Percentiles rank a stretch among this genome's conserved stretches.
Evolutionary conservation across 2,888 invertebrate species (phyloP).

Genomic region (Eumerus sabulonum): DNA sequence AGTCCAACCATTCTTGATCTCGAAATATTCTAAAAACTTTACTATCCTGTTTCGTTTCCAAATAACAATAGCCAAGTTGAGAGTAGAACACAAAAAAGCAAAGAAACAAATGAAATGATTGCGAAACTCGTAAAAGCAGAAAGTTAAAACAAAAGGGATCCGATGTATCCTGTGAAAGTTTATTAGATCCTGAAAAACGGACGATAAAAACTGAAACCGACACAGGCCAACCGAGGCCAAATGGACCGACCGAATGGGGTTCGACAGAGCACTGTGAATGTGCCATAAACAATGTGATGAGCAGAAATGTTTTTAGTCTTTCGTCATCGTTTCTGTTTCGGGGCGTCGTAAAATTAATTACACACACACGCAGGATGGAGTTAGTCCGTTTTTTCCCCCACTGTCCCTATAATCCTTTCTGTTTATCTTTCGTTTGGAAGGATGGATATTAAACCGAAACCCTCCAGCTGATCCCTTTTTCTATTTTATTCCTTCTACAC

Average conservation of each 20-base stretch:
- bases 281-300: constrained; percentile 54
- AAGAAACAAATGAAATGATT: constrained; percentile 30
- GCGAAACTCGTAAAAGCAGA: constrained; percentile 33
- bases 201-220: constrained; percentile 12
- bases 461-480: no score
- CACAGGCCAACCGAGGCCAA: not conserved
- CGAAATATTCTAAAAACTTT: not conserved
- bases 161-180: constrained; percentile 22
- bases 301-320: constrained; percentile 38
- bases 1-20: not conserved
- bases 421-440: no score
- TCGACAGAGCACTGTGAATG: not conserved
- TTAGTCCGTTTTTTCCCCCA: no score
- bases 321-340: constrained; percentile 42
- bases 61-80: no score
- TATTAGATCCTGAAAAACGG: constrained; percentile 50
- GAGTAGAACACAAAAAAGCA: no score
- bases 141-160: constrained; percentile 37
- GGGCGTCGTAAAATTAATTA: constrained; percentile 58
- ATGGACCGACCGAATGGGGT: not conserved
- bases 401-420: no score
- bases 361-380: constrained; percentile 7
- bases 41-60: not conserved
- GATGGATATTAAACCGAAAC: no score
- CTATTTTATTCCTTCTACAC: not conserved